phyloP scores from a whole-genome alignment of 2,113 vertebrate species.

The Physeter macrocephalus region DNA sequence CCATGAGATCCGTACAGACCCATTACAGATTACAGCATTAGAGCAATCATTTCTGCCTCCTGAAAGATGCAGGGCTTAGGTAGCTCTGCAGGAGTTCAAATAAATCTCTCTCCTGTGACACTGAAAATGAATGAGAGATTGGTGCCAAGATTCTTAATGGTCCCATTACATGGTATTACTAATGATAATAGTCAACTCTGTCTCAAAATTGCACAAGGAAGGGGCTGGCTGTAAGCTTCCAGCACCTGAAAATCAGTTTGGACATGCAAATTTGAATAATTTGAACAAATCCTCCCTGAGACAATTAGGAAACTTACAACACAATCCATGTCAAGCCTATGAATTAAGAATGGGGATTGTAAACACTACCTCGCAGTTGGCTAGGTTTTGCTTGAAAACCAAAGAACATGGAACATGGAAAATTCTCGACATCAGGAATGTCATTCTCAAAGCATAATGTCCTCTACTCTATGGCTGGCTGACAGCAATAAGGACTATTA shows the following conservation, averaged over 20 bases:
- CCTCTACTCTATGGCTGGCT: not conserved
- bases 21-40: not conserved
- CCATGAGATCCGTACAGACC: not conserved
- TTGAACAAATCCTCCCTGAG: constrained; percentile 29
- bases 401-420: not conserved
- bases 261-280: constrained; percentile 22
- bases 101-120: constrained; percentile 29
- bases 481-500: not conserved
- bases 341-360: not conserved
- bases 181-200: constrained; percentile 35
- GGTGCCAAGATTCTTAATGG: constrained; percentile 54
- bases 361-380: not conserved
- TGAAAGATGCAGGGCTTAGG: not conserved
- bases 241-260: constrained; percentile 31
- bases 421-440: not conserved
- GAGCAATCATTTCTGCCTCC: not conserved
- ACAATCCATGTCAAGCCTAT: not conserved
- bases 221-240: not conserved
- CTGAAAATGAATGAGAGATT: constrained; percentile 16
- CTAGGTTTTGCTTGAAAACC: not conserved
- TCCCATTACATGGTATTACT: constrained; percentile 38
- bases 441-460: not conserved
- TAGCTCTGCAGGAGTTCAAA: constrained; percentile 34
- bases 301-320: constrained; percentile 40
- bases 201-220: constrained; percentile 37